Percentiles rank a stretch among this genome's conserved stretches.
phyloP scores from a whole-genome alignment of 2,797 vertebrate genomes.

The Thunnus albacares region DNA sequence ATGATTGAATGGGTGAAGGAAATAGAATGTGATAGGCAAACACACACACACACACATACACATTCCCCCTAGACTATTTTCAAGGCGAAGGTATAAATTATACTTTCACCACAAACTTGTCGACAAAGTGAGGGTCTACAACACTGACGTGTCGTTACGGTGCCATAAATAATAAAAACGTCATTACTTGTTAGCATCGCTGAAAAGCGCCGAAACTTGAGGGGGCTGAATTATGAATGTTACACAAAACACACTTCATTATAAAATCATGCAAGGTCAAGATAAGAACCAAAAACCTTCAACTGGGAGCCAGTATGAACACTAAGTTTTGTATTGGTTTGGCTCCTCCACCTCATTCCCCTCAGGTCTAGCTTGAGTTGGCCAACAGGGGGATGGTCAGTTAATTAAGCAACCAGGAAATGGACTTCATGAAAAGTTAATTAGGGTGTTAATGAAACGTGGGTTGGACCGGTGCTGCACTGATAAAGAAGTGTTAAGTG shows the following conservation, averaged over 20 bases:
- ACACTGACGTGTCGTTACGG: constrained; percentile 11
- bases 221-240: constrained; percentile 49
- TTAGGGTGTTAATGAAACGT: constrained; percentile 79
- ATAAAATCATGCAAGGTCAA: constrained; percentile 20
- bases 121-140: constrained; percentile 12
- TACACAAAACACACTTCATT: constrained; percentile 32
- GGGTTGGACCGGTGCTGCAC: constrained; percentile 44
- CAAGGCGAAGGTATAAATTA: constrained; percentile 30
- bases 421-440: constrained; percentile 81
- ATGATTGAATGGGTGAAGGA: constrained; percentile 44
- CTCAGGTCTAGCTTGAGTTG: constrained; percentile 33
- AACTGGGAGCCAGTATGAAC: neutral
- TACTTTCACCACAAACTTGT: constrained; percentile 26
- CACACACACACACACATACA: constrained; percentile 8
- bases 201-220: constrained; percentile 8
- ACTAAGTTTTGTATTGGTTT: constrained; percentile 42
- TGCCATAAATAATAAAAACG: constrained; percentile 38
- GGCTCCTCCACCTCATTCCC: constrained; percentile 34
- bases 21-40: constrained; percentile 27
- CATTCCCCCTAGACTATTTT: constrained; percentile 12
- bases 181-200: constrained; percentile 28
- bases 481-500: constrained; percentile 63
- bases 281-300: neutral
- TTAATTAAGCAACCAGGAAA: constrained; percentile 79
- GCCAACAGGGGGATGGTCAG: constrained; percentile 69